A percentile compares a stretch with the other conserved stretches of the same genome.
Conservation (phyloP, 2,888 invertebrate species). For the Gnatocerus cornutus region DNA sequence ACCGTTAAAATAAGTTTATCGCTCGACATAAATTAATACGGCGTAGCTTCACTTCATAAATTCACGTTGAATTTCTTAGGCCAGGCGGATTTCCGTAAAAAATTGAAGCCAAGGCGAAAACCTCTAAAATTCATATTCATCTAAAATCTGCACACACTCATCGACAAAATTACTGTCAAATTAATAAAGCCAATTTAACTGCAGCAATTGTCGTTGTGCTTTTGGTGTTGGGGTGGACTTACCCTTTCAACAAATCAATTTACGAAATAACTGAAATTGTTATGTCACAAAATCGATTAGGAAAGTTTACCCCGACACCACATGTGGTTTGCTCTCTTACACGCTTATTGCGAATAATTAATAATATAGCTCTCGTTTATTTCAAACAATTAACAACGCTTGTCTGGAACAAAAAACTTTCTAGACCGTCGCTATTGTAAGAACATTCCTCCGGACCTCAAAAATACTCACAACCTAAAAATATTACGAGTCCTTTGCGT, state of each 20-base stretch:
- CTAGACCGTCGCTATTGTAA: not conserved
- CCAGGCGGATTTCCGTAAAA: conserved; percentile 11
- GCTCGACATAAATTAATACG: conserved; percentile 45
- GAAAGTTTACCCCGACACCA: conserved; percentile 37
- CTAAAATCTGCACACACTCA: conserved; percentile 50
- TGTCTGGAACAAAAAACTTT: no score
- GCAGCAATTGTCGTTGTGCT: conserved; percentile 33
- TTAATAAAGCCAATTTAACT: conserved; percentile 41
- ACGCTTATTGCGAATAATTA: conserved; percentile 16
- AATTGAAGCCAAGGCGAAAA: conserved; percentile 29
- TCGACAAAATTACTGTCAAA: conserved; percentile 38
- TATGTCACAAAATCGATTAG: conserved; percentile 18
- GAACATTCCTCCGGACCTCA: conserved; percentile 15
- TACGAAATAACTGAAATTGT: conserved; percentile 17
- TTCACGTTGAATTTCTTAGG: conserved; percentile 20
- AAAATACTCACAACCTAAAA: conserved; percentile 33
- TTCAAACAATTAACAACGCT: no score
- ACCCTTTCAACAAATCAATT: conserved; percentile 5
- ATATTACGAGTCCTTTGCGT: conserved; percentile 38
- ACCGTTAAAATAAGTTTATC: conserved; percentile 46
- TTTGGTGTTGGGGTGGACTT: conserved; percentile 25
- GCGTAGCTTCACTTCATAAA: conserved; percentile 40
- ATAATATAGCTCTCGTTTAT: conserved; percentile 8
- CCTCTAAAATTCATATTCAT: conserved; percentile 27
- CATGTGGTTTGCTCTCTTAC: conserved; percentile 38